Conservation (phyloP, 2,888 invertebrate genomes). For the Chaitophorus viminalis region DNA sequence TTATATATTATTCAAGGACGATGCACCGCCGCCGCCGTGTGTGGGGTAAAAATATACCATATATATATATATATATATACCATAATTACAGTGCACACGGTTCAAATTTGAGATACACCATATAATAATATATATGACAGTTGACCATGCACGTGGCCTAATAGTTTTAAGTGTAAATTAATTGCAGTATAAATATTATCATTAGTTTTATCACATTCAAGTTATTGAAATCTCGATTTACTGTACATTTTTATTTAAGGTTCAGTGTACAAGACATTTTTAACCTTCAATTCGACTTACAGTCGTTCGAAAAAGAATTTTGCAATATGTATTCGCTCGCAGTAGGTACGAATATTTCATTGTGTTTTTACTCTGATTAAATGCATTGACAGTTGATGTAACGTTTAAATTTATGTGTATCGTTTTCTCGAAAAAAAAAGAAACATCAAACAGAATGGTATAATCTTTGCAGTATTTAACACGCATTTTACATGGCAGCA, state of each 20-base stretch:
- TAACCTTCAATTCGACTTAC: neutral
- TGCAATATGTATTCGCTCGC: neutral
- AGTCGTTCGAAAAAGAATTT: neutral
- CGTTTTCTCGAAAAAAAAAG: no score
- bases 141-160: neutral
- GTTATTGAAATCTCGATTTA: neutral
- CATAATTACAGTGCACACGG: neutral
- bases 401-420: no score
- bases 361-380: neutral
- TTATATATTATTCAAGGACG: conserved; percentile 24
- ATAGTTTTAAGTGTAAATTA: neutral
- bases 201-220: neutral
- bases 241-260: neutral
- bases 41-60: conserved; percentile 26
- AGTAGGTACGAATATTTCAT: neutral
- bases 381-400: neutral
- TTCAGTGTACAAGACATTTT: neutral
- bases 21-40: conserved; percentile 16
- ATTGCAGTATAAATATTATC: neutral
- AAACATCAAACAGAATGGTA: no score
- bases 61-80: no score
- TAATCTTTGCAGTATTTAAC: no score
- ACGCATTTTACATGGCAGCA: no score
- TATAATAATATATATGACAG: neutral
- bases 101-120: neutral